A percentile compares a stretch with the other conserved stretches of the same genome.
Evolutionary conservation across 1,140 invertebrate species (phyloP).

Genomic region (Drosophila dunni): DNA sequence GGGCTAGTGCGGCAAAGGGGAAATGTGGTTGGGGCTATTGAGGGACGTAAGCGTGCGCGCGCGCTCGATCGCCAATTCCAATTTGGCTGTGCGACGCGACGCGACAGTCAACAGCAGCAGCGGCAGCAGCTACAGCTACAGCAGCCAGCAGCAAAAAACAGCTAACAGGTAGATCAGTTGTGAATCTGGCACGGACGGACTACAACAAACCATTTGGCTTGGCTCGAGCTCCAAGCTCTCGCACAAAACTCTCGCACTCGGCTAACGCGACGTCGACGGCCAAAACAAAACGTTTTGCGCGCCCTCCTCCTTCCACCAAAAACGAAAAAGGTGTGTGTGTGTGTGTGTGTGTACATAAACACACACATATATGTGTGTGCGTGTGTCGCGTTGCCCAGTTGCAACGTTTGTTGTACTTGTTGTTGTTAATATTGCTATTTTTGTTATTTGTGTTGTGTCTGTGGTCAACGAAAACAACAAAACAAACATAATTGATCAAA

Average conservation of each 20-base stretch:
- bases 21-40: not conserved
- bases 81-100: conserved; percentile 31
- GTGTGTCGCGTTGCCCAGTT: conserved; percentile 42
- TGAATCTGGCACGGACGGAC: conserved; percentile 76
- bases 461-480: conserved; percentile 34
- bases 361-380: conserved; percentile 11
- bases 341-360: conserved; percentile 13
- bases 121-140: conserved; percentile 15
- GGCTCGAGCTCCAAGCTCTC: conserved; percentile 52
- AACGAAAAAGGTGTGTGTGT: conserved; percentile 34
- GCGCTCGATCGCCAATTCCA: conserved; percentile 64
- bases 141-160: conserved; percentile 42
- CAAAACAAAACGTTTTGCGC: conserved; percentile 55
- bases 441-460: conserved; percentile 27
- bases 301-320: conserved; percentile 51
- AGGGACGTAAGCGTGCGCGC: conserved; percentile 11
- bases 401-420: conserved; percentile 43
- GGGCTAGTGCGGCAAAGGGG: not conserved
- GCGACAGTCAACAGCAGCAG: conserved; percentile 39
- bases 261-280: conserved; percentile 49
- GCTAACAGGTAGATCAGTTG: conserved; percentile 78
- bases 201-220: conserved; percentile 77
- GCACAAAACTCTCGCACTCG: conserved; percentile 21
- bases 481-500: conserved; percentile 19
- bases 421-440: conserved; percentile 23